Percentiles rank a stretch among this genome's conserved stretches.
Evolutionary conservation across 2,888 invertebrate species (phyloP).

Genomic region (Urechis unicinctus): DNA sequence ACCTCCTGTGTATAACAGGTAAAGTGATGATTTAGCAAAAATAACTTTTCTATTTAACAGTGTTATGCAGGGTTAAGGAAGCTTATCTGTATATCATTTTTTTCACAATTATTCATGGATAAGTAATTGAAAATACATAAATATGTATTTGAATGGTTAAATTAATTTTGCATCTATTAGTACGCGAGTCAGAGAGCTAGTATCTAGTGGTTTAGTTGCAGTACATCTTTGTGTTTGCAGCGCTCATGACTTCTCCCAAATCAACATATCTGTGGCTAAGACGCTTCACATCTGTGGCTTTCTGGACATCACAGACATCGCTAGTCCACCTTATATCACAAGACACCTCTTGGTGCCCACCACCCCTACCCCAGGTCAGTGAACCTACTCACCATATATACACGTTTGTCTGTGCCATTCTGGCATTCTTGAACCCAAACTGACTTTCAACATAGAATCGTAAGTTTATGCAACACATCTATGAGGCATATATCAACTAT

Average conservation of each 20-base stretch:
- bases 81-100: too few relatives aligned
- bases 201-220: neutral
- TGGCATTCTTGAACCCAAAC: too few relatives aligned
- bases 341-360: constrained; percentile 78
- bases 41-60: too few relatives aligned
- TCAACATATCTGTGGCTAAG: constrained; percentile 1
- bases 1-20: constrained; percentile 55
- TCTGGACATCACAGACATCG: constrained; percentile 77
- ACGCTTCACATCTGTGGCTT: constrained; percentile 81
- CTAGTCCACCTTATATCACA: constrained; percentile 84
- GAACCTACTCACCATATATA: neutral
- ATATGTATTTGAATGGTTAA: too few relatives aligned
- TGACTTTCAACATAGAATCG: too few relatives aligned
- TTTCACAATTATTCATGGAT: too few relatives aligned
- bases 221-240: constrained; percentile 1
- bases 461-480: too few relatives aligned
- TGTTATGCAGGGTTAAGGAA: too few relatives aligned
- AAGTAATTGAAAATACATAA: too few relatives aligned
- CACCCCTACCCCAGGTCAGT: neutral
- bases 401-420: neutral
- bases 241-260: constrained; percentile 11
- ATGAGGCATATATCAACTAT: too few relatives aligned
- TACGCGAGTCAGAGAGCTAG: too few relatives aligned
- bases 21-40: constrained; percentile 11
- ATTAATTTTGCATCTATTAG: too few relatives aligned